Conservation (phyloP, 2,797 vertebrate species). For the Cyclura pinguis region DNA sequence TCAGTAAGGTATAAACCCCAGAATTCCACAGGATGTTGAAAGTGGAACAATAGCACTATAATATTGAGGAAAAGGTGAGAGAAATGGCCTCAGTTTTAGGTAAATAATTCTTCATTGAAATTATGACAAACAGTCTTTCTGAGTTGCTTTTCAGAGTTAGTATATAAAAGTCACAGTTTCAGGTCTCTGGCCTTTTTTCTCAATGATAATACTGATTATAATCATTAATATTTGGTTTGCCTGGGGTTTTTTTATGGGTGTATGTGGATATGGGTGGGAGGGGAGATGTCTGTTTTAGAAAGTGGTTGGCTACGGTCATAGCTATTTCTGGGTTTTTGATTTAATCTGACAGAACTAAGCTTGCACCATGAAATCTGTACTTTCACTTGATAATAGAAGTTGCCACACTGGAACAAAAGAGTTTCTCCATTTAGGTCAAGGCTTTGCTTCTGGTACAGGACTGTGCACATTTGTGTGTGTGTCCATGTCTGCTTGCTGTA, state of each 20-base stretch:
- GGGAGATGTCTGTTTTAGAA: slow-evolving; percentile 64
- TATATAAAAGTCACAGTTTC: slow-evolving; percentile 72
- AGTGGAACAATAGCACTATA: no score
- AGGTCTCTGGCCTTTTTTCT: slow-evolving; percentile 43
- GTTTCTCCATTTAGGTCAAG: slow-evolving; percentile 48
- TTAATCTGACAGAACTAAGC: slow-evolving; percentile 74
- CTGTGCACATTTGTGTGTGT: not conserved
- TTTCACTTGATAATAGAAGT: slow-evolving; percentile 72
- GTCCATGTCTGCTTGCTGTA: no score
- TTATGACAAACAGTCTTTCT: slow-evolving; percentile 62
- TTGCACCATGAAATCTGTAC: slow-evolving; percentile 70
- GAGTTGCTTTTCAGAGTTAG: slow-evolving; percentile 35
- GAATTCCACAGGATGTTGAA: no score
- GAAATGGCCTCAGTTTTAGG: slow-evolving; percentile 50
- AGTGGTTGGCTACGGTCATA: slow-evolving; percentile 37
- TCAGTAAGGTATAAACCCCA: no score
- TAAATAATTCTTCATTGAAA: slow-evolving; percentile 71
- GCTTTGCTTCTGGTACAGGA: fast-evolving
- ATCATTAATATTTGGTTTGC: slow-evolving; percentile 14
- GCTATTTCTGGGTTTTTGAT: slow-evolving; percentile 73
- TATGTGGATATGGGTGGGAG: no score
- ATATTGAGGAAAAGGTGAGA: no score
- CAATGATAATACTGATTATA: slow-evolving; percentile 41
- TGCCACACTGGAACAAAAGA: slow-evolving; percentile 70
- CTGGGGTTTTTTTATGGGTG: slow-evolving; percentile 1